Evolutionary conservation across 2,888 invertebrate genomes (phyloP), one percentile per base, ranked within the genome.

Genomic region (Elmis aenea): DNA sequence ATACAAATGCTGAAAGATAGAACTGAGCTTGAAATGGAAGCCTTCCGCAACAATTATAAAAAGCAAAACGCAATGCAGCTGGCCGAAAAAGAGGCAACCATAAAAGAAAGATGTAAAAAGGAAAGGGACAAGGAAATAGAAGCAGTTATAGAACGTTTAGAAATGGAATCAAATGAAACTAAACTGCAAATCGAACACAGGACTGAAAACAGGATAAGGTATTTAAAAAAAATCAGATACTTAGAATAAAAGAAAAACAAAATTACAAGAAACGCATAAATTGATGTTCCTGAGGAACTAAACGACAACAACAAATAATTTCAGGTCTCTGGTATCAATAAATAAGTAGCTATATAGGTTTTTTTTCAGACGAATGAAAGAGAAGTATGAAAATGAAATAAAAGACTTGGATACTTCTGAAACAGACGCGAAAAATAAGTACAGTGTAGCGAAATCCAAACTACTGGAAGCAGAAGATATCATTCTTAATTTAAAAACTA

Each of bases 111-210:
- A 48, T 81, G 79, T 58, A 77, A 80, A 59, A 72, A 73, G 29
- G 87, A 89, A 58, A 67, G 88, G 36, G 89, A 90, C 64, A 77
- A 74, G 26, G 87, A 88, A 68, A 85, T 88, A 33, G 87, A 89
- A 60, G 67, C 74, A 9, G 81, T 81, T 0, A 83, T 85, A 28
- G 79, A 79, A 51, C 74, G 79, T 38, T 70, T 85, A 57, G 83
- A 83, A 47, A 73, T 71, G 0, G 84, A 85, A 56, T 77, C 80
- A 0, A 74, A 75, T 28, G 72, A 74, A 2, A 75, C 72, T 1
- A 74, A 75, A 50, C 63, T 57, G 25, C 79, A 80, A 40, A 58
- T 80, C 29, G 81, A 83, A 51, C 76, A 78, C n/a, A 74, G 74
- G 2, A 68, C 69, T 8, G 76, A 77, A 50, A 70, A 68, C 45